Conservation (phyloP, 2,888 invertebrate species). For the Parnassius mnemosyne region DNA sequence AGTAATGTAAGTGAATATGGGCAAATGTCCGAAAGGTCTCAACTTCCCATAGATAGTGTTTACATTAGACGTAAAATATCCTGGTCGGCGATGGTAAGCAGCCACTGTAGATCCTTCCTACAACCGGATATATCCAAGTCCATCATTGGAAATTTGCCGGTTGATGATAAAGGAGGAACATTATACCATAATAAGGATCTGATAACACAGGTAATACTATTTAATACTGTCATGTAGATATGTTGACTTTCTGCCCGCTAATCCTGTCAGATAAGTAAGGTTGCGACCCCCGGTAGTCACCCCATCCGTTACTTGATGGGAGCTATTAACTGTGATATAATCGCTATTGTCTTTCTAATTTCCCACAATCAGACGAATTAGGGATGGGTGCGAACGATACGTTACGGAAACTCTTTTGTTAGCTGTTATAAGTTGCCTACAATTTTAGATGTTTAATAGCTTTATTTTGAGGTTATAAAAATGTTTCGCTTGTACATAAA, state of each 20-base stretch:
- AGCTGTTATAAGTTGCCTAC: neutral
- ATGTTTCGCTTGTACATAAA: too few relatives aligned
- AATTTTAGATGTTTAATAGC: too few relatives aligned
- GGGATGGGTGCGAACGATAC: slow-evolving; percentile 31
- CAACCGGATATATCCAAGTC: too few relatives aligned
- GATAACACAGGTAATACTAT: slow-evolving; percentile 25
- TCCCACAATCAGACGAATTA: slow-evolving; percentile 66
- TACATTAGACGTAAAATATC: too few relatives aligned
- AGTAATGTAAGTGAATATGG: too few relatives aligned
- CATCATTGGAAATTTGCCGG: too few relatives aligned
- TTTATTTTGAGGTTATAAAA: too few relatives aligned
- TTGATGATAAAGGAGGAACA: neutral
- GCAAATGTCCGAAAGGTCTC: too few relatives aligned
- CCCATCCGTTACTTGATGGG: slow-evolving; percentile 55
- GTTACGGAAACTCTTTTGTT: slow-evolving; percentile 8
- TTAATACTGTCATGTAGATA: slow-evolving; percentile 24
- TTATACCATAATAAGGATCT: neutral
- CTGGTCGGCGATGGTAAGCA: too few relatives aligned
- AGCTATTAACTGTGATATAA: slow-evolving; percentile 74
- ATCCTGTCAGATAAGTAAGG: slow-evolving; percentile 60
- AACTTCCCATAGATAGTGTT: too few relatives aligned
- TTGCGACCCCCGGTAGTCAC: slow-evolving; percentile 36
- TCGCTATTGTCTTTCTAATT: slow-evolving; percentile 75
- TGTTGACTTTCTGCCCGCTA: slow-evolving; percentile 43
- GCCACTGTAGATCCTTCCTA: too few relatives aligned